phyloP scores from a whole-genome alignment of 2,888 invertebrate species.

The Xanthia icteritia region DNA sequence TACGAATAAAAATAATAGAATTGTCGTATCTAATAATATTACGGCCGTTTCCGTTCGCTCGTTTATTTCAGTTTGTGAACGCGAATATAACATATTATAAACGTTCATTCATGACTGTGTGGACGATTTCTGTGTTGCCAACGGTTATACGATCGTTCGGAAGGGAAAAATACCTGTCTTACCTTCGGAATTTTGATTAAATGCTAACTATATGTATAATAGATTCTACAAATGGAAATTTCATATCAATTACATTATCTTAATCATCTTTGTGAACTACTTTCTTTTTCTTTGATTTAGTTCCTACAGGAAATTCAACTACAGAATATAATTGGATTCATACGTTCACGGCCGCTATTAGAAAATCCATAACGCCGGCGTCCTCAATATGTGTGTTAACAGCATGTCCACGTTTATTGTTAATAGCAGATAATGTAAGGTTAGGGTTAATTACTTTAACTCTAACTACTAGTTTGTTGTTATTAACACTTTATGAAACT shows the following conservation, averaged over 20 bases:
- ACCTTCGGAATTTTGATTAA: slow-evolving; percentile 7
- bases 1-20: slow-evolving; percentile 91
- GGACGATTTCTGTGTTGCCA: slow-evolving; percentile 62
- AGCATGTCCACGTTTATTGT: slow-evolving; percentile 74
- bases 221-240: neutral
- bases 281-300: slow-evolving; percentile 35
- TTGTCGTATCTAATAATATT: slow-evolving; percentile 90
- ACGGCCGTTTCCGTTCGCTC: slow-evolving; percentile 89
- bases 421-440: slow-evolving; percentile 79
- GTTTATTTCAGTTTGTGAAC: slow-evolving; percentile 88
- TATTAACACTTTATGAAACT: slow-evolving; percentile 78
- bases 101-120: slow-evolving; percentile 81
- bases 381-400: slow-evolving; percentile 53
- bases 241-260: slow-evolving; percentile 16
- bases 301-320: slow-evolving; percentile 41
- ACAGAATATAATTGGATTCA: slow-evolving; percentile 40
- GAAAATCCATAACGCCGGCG: slow-evolving; percentile 49
- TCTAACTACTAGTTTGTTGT: slow-evolving; percentile 75
- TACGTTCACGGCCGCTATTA: slow-evolving; percentile 42
- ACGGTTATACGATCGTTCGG: slow-evolving; percentile 37
- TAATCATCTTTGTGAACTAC: slow-evolving; percentile 28
- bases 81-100: slow-evolving; percentile 87
- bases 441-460: slow-evolving; percentile 78
- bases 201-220: neutral
- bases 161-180: slow-evolving; percentile 9